Conservation (phyloP, 2,888 invertebrate species). For the Rotaria sp. region DNA sequence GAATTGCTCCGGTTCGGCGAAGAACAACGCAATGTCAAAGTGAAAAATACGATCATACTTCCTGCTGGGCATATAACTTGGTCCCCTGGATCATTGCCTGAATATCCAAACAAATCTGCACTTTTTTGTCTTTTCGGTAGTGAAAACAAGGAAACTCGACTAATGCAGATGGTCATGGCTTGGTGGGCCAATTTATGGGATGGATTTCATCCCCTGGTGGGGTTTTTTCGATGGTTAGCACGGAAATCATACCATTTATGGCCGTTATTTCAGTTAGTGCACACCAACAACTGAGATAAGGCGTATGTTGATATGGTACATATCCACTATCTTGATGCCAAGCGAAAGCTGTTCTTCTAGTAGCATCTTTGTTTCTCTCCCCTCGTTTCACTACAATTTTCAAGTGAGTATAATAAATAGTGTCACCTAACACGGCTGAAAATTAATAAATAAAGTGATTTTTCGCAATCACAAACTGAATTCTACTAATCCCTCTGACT, state of each 20-base stretch:
- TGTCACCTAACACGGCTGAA: background rate
- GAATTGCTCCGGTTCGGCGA: background rate
- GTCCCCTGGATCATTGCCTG: background rate
- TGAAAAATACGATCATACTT: background rate
- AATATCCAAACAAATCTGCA: background rate
- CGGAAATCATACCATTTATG: background rate
- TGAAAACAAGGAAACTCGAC: background rate
- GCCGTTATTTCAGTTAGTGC: background rate
- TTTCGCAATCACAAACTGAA: background rate
- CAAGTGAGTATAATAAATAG: background rate
- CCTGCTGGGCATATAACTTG: background rate
- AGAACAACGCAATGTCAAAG: background rate
- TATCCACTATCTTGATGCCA: constrained; percentile 18
- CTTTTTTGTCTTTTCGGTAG: background rate
- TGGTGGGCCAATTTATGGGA: background rate
- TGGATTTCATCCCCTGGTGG: background rate
- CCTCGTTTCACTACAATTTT: constrained; percentile 15
- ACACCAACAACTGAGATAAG: constrained; percentile 6
- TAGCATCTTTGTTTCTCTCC: background rate
- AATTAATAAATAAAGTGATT: background rate
- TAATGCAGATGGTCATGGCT: background rate
- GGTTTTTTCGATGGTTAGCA: background rate
- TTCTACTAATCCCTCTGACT: background rate
- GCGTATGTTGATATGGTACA: background rate
- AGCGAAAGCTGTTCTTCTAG: background rate